Percentiles rank a stretch among this genome's conserved stretches.
phyloP scores from a whole-genome alignment of 2,888 invertebrate genomes.

The Lycia hirtaria region DNA sequence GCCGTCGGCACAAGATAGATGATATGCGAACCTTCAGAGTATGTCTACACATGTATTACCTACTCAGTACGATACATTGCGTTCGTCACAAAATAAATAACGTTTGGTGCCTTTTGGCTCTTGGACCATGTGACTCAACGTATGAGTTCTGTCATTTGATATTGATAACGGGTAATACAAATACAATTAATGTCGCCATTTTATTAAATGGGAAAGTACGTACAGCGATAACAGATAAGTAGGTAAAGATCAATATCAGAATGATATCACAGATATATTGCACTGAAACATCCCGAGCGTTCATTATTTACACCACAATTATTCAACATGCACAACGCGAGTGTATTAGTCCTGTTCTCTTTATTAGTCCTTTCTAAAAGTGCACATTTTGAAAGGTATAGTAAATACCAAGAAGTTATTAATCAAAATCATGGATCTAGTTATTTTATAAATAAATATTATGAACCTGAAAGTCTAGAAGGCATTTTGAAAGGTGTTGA shows the following conservation, averaged over 20 bases:
- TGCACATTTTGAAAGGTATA: not conserved
- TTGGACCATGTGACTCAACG: not conserved
- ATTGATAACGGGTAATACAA: not conserved
- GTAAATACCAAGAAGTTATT: not conserved
- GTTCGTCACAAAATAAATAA: too few species aligned
- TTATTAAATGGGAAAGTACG: not conserved
- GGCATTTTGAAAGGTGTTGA: too few species aligned
- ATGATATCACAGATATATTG: constrained; percentile 18
- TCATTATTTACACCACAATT: not conserved
- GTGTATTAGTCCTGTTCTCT: constrained; percentile 8
- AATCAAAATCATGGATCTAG: not conserved
- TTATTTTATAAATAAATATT: not conserved
- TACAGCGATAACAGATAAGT: constrained; percentile 20
- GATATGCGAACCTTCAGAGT: too few species aligned
- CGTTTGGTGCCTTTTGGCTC: too few species aligned
- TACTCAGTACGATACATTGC: too few species aligned
- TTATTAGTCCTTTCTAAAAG: constrained; percentile 10
- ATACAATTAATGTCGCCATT: not conserved
- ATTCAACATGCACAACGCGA: constrained; percentile 7
- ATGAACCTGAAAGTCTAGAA: not conserved
- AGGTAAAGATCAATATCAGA: constrained; percentile 13
- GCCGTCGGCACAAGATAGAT: too few species aligned
- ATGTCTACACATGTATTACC: too few species aligned
- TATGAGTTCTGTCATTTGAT: not conserved
- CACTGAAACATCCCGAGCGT: not conserved